Conservation (phyloP, 2,888 invertebrate genomes). For the Platycheirus albimanus region DNA sequence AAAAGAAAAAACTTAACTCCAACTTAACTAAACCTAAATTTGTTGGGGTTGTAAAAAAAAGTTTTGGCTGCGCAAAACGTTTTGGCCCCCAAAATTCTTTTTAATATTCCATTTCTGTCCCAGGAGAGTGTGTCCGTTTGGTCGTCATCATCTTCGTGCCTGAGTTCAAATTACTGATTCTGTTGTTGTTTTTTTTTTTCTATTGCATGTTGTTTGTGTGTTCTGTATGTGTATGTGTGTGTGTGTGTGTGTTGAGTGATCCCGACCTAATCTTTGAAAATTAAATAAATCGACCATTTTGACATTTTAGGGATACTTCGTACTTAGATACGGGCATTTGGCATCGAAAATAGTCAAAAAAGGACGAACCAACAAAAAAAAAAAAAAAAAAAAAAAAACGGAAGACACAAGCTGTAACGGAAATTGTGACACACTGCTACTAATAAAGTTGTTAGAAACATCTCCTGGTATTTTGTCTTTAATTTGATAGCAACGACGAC, state of each 20-base stretch:
- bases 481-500: conserved; percentile 20
- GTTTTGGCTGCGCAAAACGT: conserved; percentile 60
- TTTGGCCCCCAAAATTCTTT: conserved; percentile 39
- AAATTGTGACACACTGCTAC: conserved; percentile 69
- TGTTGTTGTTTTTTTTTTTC: conserved; percentile 35
- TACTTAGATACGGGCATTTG: conserved; percentile 61
- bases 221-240: neutral
- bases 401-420: conserved; percentile 51
- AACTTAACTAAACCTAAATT: conserved; percentile 45
- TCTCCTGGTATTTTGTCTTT: conserved; percentile 47
- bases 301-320: conserved; percentile 77
- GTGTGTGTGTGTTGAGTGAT: conserved; percentile 63
- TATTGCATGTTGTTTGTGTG: conserved; percentile 35
- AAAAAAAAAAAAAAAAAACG: conserved; percentile 14
- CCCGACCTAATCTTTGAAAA: conserved; percentile 76
- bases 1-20: conserved; percentile 15
- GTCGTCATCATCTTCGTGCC: conserved; percentile 37
- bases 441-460: conserved; percentile 65
- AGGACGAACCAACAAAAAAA: neutral
- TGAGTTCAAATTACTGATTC: conserved; percentile 48
- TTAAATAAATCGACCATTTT: conserved; percentile 81
- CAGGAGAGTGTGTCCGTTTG: conserved; percentile 17
- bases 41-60: conserved; percentile 40
- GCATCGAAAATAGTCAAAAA: conserved; percentile 35
- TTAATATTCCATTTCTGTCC: conserved; percentile 67